Base-by-base conservation (phyloP, 2,888 invertebrate genomes). In the Drosophila limbata region DNA sequence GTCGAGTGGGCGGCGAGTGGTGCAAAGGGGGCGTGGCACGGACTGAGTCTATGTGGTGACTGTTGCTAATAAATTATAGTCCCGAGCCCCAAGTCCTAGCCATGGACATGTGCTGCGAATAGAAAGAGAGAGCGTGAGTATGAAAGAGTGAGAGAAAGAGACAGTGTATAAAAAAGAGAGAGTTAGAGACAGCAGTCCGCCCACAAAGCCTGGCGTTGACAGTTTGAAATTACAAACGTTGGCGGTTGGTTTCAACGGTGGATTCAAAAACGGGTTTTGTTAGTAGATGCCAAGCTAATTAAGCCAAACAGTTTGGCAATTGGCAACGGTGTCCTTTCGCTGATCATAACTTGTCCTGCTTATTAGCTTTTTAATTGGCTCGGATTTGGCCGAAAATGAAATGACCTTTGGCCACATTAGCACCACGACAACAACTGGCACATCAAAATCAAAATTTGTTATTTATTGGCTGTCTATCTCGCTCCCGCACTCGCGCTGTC, bases 191-290 rank as follows among this genome's bases (percentile, higher is more conserved):
- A 31, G 48, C 21, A 31, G 15, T 31, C 40, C 64, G 51, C 69
- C 50, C 61, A 59, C n/a, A 35, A 48, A 40, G 67, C 55, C 77
- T 88, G 82, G 15, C 79, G 90, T 48, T 89, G 88, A 89, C 88
- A 89, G 88, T 89, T 89, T 89, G 77, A 90, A 89, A 84, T 89
- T 89, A 86, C 90, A 77, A 85, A 78, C 71, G 79, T 69, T 81
- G 77, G 76, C 70, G 69, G 72, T 67, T 69, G 69, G 53, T 52
- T 69, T 50, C 55, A 42, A 37, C 35, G 35, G 4, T 39, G 39
- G 56, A 53, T 73, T 60, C 39, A 50, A 55, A 47, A 51, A 59
- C 51, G 59, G 75, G 59, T 42, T 40, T 57, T 57, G 45, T 60
- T 50, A 40, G 45, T 45, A 42, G 52, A 59, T 15, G 66, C 60